phyloP scores from a whole-genome alignment of 1,140 invertebrate species.

The Dolichoris vasculosae region DNA sequence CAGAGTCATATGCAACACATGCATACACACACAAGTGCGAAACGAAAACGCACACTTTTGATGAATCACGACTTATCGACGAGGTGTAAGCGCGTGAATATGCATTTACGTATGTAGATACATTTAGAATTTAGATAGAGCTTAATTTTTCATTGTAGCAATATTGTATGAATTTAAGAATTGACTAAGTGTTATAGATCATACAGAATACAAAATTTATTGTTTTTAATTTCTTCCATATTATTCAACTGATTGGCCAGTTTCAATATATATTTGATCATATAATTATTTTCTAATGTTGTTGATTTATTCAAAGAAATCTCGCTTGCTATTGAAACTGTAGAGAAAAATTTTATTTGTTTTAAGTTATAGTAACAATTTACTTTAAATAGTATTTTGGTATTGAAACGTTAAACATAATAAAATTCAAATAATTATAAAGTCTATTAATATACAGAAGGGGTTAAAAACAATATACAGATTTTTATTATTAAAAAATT shows the following conservation, averaged over 20 bases:
- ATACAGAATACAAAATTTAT: not conserved
- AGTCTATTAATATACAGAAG: not conserved
- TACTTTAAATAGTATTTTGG: no score
- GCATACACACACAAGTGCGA: constrained; percentile 43
- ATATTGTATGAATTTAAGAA: constrained; percentile 21
- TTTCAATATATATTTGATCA: not conserved
- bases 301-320: no score
- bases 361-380: not conserved
- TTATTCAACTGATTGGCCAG: not conserved
- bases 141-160: constrained; percentile 39
- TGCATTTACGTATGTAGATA: constrained; percentile 58
- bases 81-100: constrained; percentile 55
- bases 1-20: constrained; percentile 58
- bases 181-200: constrained; percentile 18
- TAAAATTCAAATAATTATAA: not conserved
- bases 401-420: no score
- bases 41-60: constrained; percentile 18
- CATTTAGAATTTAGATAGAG: constrained; percentile 22
- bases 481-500: not conserved
- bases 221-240: not conserved
- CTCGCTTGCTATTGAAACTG: no score
- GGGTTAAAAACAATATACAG: not conserved
- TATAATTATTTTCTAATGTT: not conserved
- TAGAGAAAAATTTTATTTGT: not conserved
- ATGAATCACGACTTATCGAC: constrained; percentile 26